Base-by-base conservation (phyloP, 1,140 invertebrate species). In the Octopus bimaculoides region DNA sequence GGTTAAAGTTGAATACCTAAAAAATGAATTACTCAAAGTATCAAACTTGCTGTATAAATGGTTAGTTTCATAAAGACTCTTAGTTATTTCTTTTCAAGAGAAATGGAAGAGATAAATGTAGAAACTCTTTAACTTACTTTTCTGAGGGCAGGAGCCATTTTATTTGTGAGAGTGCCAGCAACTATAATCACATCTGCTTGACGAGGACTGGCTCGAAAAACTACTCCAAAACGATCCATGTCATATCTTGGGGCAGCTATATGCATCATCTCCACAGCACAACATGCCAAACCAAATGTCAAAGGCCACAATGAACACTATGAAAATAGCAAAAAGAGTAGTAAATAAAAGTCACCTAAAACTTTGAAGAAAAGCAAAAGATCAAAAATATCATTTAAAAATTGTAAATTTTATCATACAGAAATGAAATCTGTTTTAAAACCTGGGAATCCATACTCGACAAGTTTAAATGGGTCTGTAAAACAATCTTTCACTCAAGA, bases 181-280 rank as follows among this genome's bases (percentile, higher is more conserved):
- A 99, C 97, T 89, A 99, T 99, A 83, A 99, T 98, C 12, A 97
- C 94, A 91, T 99, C 98, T 20, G 97, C 93, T 82, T 92, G 92
- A 79, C 98, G 92, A 52, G 98, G 98, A 54, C 96, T 97, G 12
- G 98, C 98, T 89, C 98, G 92, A 89, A 99, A 99, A 5, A 99
- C 96, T 54, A 99, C 96, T 84, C 98, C 93, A 89, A 92, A 94
- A 83, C 97, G 92, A 81, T 90, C 97, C 96, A 99, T 98, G 87
- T 99, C 98, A 88, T 99, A 99, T 83, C 97, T 92, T 7, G 98
- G 97, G 66, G 97, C 97, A 82, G 98, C 98, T 80, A 99, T 97
- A 91, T 99, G 98, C 98, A 99, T 99, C 98, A 99, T 99, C 91
- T 99, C 97, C 0, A 99, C 97, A 82, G 97, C 97, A 92, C 97